Base-by-base conservation (phyloP, 2,797 vertebrate genomes). In the Ceryle rudis region DNA sequence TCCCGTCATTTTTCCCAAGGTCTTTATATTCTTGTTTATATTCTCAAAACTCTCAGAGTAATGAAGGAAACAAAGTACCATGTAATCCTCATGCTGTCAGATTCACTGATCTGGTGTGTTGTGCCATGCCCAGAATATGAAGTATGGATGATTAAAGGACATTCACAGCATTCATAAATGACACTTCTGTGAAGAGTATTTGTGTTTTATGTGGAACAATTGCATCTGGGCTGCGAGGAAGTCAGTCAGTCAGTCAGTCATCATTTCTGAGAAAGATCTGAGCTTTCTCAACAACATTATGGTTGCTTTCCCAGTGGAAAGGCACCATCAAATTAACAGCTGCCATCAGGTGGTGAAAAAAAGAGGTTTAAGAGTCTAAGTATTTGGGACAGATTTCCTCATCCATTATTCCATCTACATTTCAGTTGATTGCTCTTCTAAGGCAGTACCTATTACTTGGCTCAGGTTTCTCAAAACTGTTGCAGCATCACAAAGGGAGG, bases 1-100 rank as follows among this genome's bases (percentile, higher is more conserved):
- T 95, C 92, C 84, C 81, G 57, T 94, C 52, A 75, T 93, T 92
- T 92, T 90, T 87, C 66, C 52, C 58, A 84, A 62, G 60, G 35
- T 55, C 47, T 86, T 94, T 61, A 64, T 82, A 54, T 75, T 75
- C 64, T 72, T 94, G 81, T 80, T 89, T 91, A 77, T 86, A 64
- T 83, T 58, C 70, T 89, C 85, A 67, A 54, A 92, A 47, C 29
- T 84, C 65, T 75, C 39, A 16, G 33, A 72, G 57, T 67, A 65
- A 72, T 69, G 69, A 55, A 79, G 67, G 31, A 82, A 62, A 79
- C 39, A 91, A 79, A 81, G 54, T 49, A 85, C 75, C 71, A 14
- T 81, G 62, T 75, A 81, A 85, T 78, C 35, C 62, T 33, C 5
- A 18, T 69, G 74, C 44, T 60, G 54, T 80, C 64, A 55, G 41